Percentiles rank a stretch among this genome's conserved stretches.
Conservation (phyloP, 1,140 invertebrate species). For the Portunus trituberculatus region DNA sequence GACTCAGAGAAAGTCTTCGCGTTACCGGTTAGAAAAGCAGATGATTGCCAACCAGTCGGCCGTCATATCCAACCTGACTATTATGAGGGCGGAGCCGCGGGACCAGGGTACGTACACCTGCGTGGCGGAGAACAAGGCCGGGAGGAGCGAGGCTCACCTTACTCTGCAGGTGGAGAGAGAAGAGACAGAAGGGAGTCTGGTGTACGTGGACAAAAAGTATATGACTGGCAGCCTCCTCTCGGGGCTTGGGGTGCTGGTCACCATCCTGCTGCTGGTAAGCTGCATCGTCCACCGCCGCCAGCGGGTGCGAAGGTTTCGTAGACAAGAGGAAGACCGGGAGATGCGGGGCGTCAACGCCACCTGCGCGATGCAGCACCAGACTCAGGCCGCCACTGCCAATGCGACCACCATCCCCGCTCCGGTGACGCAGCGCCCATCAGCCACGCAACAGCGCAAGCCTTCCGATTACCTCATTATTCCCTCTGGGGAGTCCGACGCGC, state of each 20-base stretch:
- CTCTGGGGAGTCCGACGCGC: conserved; percentile 83
- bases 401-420: neutral
- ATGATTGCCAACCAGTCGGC: conserved; percentile 71
- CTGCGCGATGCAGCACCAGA: too few species aligned
- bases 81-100: conserved; percentile 85
- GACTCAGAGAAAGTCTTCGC: conserved; percentile 79
- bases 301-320: conserved; percentile 56
- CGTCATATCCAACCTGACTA: conserved; percentile 84
- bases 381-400: neutral
- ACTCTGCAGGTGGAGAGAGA: conserved; percentile 84
- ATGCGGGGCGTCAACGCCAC: conserved; percentile 5
- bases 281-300: conserved; percentile 64
- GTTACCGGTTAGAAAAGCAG: conserved; percentile 68
- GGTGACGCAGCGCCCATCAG: neutral
- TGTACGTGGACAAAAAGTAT: conserved; percentile 45
- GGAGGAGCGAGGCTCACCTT: conserved; percentile 85
- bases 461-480: conserved; percentile 87
- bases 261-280: conserved; percentile 59
- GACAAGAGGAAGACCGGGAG: conserved; percentile 66
- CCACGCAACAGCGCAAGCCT: conserved; percentile 79
- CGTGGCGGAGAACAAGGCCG: conserved; percentile 89
- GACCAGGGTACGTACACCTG: conserved; percentile 89
- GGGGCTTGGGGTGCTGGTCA: conserved; percentile 60
- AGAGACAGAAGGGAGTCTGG: conserved; percentile 54
- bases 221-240: conserved; percentile 64